phyloP scores from a whole-genome alignment of 2,797 vertebrate species.

The Sciaenops ocellatus region DNA sequence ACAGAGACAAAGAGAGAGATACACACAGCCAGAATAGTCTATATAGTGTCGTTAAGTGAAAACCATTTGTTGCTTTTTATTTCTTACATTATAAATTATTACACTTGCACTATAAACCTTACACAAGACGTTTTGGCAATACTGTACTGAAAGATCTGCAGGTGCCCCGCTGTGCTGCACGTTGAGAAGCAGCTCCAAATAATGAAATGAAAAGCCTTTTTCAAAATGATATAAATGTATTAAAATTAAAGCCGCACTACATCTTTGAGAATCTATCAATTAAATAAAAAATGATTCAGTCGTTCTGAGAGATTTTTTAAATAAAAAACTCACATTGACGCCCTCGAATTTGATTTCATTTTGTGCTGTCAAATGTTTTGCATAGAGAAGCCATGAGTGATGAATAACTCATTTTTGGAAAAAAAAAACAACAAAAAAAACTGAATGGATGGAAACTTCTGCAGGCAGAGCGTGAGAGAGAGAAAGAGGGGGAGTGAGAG shows the following conservation, averaged over 20 bases:
- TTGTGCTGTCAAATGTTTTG: conserved; percentile 14
- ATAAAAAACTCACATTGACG: background rate
- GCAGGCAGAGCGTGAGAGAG: background rate
- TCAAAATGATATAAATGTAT: background rate
- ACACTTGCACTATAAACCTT: background rate
- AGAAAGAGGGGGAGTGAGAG: background rate
- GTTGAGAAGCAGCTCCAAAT: conserved; percentile 9
- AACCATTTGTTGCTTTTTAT: conserved; percentile 6
- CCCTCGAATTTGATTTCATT: background rate
- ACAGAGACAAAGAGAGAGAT: background rate
- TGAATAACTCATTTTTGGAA: conserved; percentile 22
- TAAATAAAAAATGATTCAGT: conserved; percentile 18
- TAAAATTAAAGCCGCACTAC: background rate
- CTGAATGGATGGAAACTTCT: conserved; percentile 8
- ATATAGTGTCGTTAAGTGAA: background rate
- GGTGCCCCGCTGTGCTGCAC: background rate
- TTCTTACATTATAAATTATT: background rate
- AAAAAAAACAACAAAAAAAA: background rate
- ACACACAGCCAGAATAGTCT: background rate
- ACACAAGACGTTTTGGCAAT: background rate
- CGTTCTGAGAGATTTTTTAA: background rate
- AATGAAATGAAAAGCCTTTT: conserved; percentile 6
- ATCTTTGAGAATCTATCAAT: conserved; percentile 8
- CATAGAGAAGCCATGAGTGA: background rate
- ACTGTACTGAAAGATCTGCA: background rate